Conservation (phyloP, 1,140 invertebrate genomes). For the Cyrtorhinus lividipennis region DNA sequence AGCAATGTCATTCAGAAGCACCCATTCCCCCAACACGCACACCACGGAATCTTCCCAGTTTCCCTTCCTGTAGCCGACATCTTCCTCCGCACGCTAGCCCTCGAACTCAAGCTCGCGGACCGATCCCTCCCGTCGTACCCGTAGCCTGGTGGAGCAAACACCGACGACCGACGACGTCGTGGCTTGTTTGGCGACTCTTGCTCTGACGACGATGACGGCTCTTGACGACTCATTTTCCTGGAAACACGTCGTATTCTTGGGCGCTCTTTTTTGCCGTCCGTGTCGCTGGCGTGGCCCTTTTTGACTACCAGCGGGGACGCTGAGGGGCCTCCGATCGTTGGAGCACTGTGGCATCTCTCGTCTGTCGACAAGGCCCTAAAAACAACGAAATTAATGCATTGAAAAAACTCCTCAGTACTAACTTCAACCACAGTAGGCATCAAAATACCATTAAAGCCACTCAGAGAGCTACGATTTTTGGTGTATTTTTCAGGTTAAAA, state of each 20-base stretch:
- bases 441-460: no score
- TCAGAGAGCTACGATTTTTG: no score
- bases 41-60: constrained; percentile 33
- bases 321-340: not conserved
- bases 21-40: constrained; percentile 38
- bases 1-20: no score
- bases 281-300: not conserved
- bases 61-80: constrained; percentile 25
- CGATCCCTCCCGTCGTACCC: constrained; percentile 23
- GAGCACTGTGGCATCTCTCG: not conserved
- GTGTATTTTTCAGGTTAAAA: no score
- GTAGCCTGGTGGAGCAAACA: constrained; percentile 12
- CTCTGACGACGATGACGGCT: constrained; percentile 7
- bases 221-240: not conserved
- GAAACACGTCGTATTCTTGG: not conserved
- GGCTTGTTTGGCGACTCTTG: constrained; percentile 26
- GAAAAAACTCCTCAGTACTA: no score
- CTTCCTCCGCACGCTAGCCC: constrained; percentile 25
- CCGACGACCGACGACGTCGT: constrained; percentile 21
- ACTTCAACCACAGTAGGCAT: no score
- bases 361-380: not conserved
- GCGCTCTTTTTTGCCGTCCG: not conserved
- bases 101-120: constrained; percentile 26
- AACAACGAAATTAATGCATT: not conserved
- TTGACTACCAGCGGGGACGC: not conserved